Evolutionary conservation across 2,797 vertebrate genomes (phyloP), one percentile per base, ranked within the genome.

Genomic region (Hippocampus kuda): DNA sequence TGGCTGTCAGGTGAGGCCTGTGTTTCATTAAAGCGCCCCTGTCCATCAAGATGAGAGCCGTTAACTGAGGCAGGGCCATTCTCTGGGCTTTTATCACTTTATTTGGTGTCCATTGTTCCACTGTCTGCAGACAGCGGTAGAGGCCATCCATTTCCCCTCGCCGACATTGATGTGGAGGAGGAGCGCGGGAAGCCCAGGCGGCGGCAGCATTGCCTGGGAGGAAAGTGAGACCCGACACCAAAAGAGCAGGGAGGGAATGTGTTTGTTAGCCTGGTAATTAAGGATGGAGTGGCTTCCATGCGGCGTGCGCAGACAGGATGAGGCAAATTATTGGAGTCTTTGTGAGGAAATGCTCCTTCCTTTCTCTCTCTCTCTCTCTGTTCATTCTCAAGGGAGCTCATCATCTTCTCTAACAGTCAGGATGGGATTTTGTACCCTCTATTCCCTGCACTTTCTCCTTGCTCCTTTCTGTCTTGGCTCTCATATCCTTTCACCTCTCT

Each of bases 331-430:
- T 91, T 87, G 81, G 87, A 90, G 91, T 91, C 92, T 93, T 93
- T 92, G 90, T 91, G 88, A 89, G 88, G 90, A 91, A 90, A 92
- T 92, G 90, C 91, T 92, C 87, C 90, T 92, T 89, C 90, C 89
- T 85, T 87, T 89, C 63, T 64, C 5, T 83, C 57, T 48, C 46
- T 4, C 42, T 65, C 90, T 83, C 59, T 93, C 91, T 83, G 85
- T 89, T 91, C 90, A 70, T 88, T 89, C 94, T 92, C 94, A 73
- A 72, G 94, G 94, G 94, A 94, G 88, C 93, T 95, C 89, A 92
- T 96, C 91, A 92, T 94, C 89, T 93, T 93, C 91, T 91, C 91
- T 94, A 94, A 97, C 94, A 95, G 93, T 95, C 94, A 95, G 92
- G 92, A 94, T 92, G 89, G 93, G 90, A 92, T 93, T 94, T 93